A percentile compares a stretch with the other conserved stretches of the same genome.
phyloP scores from a whole-genome alignment of 2,888 invertebrate species.

The Polyommatus icarus region DNA sequence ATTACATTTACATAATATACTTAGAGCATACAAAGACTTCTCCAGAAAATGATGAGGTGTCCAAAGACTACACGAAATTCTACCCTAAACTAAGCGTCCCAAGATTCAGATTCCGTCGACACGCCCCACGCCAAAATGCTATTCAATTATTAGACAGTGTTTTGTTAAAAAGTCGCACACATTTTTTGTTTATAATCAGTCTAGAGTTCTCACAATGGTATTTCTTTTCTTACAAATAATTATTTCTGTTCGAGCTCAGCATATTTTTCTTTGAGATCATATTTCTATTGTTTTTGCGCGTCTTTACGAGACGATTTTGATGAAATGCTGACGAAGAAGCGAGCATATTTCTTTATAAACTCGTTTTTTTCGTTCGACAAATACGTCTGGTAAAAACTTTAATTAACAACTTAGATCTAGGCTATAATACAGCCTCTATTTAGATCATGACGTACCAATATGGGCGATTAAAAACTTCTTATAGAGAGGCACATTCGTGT shows the following conservation, averaged over 20 bases:
- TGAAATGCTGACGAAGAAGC: not conserved
- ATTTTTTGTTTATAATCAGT: conserved; percentile 23
- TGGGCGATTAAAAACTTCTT: too few relatives aligned
- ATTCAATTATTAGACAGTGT: conserved; percentile 31
- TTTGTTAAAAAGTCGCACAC: conserved; percentile 25
- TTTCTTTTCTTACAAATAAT: conserved; percentile 17
- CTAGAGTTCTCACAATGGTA: conserved; percentile 3
- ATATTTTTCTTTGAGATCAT: not conserved
- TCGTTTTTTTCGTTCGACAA: not conserved
- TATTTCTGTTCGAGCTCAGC: not conserved
- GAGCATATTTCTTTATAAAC: not conserved
- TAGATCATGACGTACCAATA: too few relatives aligned
- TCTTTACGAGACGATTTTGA: not conserved
- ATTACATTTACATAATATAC: conserved; percentile 76
- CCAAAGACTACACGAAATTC: conserved; percentile 57
- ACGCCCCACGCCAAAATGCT: not conserved
- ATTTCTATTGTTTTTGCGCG: conserved; percentile 2
- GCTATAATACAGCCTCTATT: too few relatives aligned
- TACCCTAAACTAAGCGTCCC: conserved; percentile 51
- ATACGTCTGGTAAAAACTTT: not conserved
- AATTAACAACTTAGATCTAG: not conserved
- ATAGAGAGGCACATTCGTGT: too few relatives aligned
- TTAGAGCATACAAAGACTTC: conserved; percentile 69
- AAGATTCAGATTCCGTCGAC: conserved; percentile 47
- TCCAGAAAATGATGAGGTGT: conserved; percentile 61